These are phyloP conservation scores for Zygothrica quintamaculata DNA, from an alignment of 2,888 invertebrate genomes.

Conservation along the genomic window DNA sequence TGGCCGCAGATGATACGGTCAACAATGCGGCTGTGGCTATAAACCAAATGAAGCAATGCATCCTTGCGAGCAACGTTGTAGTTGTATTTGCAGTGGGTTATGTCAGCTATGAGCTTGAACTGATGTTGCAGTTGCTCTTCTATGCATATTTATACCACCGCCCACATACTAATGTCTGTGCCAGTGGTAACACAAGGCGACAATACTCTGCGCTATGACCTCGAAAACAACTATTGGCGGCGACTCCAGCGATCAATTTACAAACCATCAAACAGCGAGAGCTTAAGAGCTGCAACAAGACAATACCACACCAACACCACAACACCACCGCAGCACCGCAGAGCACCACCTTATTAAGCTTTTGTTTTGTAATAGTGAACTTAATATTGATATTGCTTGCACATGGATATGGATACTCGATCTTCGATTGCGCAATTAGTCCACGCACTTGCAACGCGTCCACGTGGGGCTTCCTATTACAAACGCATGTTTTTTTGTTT, in stretches of 20 bases:
- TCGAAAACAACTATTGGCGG: slow-evolving; percentile 52
- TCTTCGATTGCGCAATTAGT: slow-evolving; percentile 41
- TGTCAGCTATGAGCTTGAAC: slow-evolving; percentile 45
- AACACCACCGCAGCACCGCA: neutral
- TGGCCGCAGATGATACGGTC: slow-evolving; percentile 52
- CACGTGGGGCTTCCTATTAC: slow-evolving; percentile 41
- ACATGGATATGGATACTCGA: slow-evolving; percentile 39
- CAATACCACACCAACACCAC: slow-evolving; percentile 1
- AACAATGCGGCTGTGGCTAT: slow-evolving; percentile 45
- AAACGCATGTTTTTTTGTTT: neutral
- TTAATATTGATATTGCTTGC: slow-evolving; percentile 70
- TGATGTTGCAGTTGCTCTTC: slow-evolving; percentile 47
- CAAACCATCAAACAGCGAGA: slow-evolving; percentile 22
- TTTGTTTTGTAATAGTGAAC: slow-evolving; percentile 73
- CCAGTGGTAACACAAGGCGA: slow-evolving; percentile 53
- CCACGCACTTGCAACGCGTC: slow-evolving; percentile 51
- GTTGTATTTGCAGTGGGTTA: slow-evolving; percentile 4
- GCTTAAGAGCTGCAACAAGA: neutral
- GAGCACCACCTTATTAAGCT: slow-evolving; percentile 15
- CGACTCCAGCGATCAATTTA: slow-evolving; percentile 52
- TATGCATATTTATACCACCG: slow-evolving; percentile 61
- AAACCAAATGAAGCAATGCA: slow-evolving; percentile 57
- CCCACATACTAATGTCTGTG: slow-evolving; percentile 23
- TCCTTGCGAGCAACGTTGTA: slow-evolving; percentile 29
- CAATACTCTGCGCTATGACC: slow-evolving; percentile 67